phyloP scores from a whole-genome alignment of 1,140 invertebrate species.

The Drosophila pseudoananassae region DNA sequence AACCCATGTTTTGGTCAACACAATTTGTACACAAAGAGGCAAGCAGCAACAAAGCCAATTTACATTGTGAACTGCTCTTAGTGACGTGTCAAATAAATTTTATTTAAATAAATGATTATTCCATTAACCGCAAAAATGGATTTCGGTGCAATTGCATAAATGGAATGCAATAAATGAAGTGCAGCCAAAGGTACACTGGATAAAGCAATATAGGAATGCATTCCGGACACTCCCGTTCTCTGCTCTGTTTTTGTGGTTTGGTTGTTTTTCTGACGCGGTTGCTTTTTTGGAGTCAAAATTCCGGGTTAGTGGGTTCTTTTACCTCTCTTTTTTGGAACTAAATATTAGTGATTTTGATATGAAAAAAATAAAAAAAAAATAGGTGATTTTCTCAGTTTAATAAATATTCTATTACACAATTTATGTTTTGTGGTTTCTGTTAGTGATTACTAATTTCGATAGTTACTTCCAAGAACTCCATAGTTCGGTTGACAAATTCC shows the following conservation, averaged over 20 bases:
- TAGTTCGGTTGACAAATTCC: background rate
- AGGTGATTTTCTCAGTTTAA: background rate
- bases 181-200: conserved; percentile 10
- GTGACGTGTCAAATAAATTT: conserved; percentile 66
- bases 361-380: background rate
- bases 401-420: conserved; percentile 33
- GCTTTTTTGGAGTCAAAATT: conserved; percentile 28
- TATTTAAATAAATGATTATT: conserved; percentile 81
- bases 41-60: background rate
- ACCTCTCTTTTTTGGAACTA: conserved; percentile 31
- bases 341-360: no score
- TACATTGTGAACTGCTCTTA: conserved; percentile 13
- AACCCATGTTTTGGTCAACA: conserved; percentile 39
- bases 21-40: conserved; percentile 36
- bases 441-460: background rate
- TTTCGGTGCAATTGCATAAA: conserved; percentile 77
- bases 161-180: conserved; percentile 74
- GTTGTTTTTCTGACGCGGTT: conserved; percentile 66
- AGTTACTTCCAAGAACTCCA: background rate
- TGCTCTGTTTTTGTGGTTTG: conserved; percentile 56
- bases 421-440: conserved; percentile 58
- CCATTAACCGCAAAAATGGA: conserved; percentile 79
- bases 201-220: background rate
- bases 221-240: conserved; percentile 1
- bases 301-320: conserved; percentile 14